Evolutionary conservation across 2,113 vertebrate genomes (phyloP).

Genomic region (Geococcyx californianus): DNA sequence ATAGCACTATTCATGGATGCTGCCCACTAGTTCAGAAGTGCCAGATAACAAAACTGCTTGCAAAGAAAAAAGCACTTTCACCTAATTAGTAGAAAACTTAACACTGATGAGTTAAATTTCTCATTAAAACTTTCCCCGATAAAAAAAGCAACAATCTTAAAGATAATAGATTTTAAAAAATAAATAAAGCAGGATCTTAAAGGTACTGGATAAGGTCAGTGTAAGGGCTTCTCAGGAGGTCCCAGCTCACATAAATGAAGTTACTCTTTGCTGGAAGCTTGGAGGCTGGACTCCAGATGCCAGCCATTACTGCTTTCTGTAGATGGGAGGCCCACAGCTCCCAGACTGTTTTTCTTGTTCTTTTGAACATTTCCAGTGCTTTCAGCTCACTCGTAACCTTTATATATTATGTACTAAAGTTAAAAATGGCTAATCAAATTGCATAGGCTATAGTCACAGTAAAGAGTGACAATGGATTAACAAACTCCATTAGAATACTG

Average conservation of each 20-base stretch:
- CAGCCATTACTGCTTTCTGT: not conserved
- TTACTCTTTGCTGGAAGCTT: not conserved
- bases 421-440: not conserved
- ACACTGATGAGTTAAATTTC: not conserved
- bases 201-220: not conserved
- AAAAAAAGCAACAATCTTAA: not conserved
- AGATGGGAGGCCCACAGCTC: not conserved
- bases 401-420: not conserved
- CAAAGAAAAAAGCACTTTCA: not conserved
- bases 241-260: not conserved
- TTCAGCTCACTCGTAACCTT: not conserved
- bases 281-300: not conserved
- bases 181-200: not conserved
- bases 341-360: not conserved
- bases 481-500: slow-evolving; percentile 1
- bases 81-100: not conserved
- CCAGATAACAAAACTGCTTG: not conserved
- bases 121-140: not conserved
- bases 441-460: not conserved
- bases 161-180: not conserved
- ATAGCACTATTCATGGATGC: not conserved
- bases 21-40: not conserved
- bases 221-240: not conserved
- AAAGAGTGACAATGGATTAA: not conserved
- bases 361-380: not conserved